These are phyloP conservation scores for Eumeta japonica DNA, from an alignment of 1,140 invertebrate genomes.

Conservation along the genomic window DNA sequence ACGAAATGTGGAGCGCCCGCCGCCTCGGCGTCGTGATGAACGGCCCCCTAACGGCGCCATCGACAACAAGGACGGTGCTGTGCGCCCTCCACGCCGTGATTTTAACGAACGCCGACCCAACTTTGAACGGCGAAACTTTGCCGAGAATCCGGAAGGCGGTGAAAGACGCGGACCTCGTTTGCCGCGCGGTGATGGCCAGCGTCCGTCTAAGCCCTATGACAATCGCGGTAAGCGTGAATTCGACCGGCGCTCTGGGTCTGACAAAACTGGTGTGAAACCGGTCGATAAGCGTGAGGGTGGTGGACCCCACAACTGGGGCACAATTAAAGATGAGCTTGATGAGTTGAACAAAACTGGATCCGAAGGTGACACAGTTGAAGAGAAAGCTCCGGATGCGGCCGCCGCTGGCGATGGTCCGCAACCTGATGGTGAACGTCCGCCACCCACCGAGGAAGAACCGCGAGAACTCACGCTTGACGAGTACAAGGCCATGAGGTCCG, in stretches of 20 bases:
- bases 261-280: conserved; percentile 91
- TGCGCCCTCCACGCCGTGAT: conserved; percentile 41
- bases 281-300: conserved; percentile 91
- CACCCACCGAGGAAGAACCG: conserved; percentile 70
- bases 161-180: conserved; percentile 50
- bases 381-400: conserved; percentile 56
- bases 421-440: conserved; percentile 47
- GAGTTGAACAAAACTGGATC: conserved; percentile 60
- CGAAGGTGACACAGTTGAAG: conserved; percentile 51
- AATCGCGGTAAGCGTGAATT: conserved; percentile 86
- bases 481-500: conserved; percentile 79
- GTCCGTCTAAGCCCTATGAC: conserved; percentile 60
- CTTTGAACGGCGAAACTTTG: conserved; percentile 44
- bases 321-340: conserved; percentile 86
- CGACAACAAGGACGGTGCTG: conserved; percentile 42
- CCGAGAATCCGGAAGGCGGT: conserved; percentile 51
- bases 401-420: conserved; percentile 51
- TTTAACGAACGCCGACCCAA: conserved; percentile 62
- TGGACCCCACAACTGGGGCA: conserved; percentile 95
- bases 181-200: conserved; percentile 50
- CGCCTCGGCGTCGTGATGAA: conserved; percentile 44
- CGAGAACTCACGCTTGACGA: conserved; percentile 85
- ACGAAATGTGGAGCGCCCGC: conserved; percentile 39
- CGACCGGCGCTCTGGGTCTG: conserved; percentile 91
- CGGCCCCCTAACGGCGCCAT: conserved; percentile 44